Evolutionary conservation across 2,888 invertebrate genomes (phyloP), one percentile per base, ranked within the genome.

Genomic region (Druceiella hillmani): DNA sequence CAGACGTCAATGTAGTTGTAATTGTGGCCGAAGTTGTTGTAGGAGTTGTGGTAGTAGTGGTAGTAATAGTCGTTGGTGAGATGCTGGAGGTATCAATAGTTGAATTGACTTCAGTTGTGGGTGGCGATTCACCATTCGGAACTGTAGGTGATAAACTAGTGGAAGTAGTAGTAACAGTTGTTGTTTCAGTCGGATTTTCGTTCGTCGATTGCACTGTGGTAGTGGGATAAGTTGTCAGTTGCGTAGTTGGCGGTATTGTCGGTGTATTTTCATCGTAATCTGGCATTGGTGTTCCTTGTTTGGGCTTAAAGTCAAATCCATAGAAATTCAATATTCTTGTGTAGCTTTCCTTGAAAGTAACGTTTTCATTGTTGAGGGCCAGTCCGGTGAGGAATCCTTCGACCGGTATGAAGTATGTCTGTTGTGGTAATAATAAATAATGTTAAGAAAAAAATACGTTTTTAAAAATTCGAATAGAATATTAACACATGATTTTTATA

Each of bases 351-450:
- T 79, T 79, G 30, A 90, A 76, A 3, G 79, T 81, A 1, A 87
- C 82, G 55, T 87, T 85, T 52, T 83, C 84, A 44, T 82, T 81
- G 59, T 83, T 89, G 25, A 90, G 66, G 5, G 85, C 85, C 40
- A 89, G 62, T 1, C 89, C 89, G 9, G 86, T 86, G 2, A 89
- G 67, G 46, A 88, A 88, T 24, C 88, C 88, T 55, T 89, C 87
- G 52, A 81, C 79, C 11, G 84, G 83, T 41, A 87, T 83, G 53
- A 89, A 85, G 57, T 89, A 89, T 33, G 85, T 88, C 89, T 85
- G 70, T 42, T n/a, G n/a, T n/a, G n/a, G n/a, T n/a, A n/a, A n/a
- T n/a, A n/a, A n/a, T n/a, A n/a, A n/a, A n/a, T n/a, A n/a, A n/a
- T n/a, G n/a, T n/a, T n/a, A n/a, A n/a, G n/a, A n/a, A n/a, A n/a